phyloP scores from a whole-genome alignment of 2,888 invertebrate genomes.

The Rambutsinella grinnellia region DNA sequence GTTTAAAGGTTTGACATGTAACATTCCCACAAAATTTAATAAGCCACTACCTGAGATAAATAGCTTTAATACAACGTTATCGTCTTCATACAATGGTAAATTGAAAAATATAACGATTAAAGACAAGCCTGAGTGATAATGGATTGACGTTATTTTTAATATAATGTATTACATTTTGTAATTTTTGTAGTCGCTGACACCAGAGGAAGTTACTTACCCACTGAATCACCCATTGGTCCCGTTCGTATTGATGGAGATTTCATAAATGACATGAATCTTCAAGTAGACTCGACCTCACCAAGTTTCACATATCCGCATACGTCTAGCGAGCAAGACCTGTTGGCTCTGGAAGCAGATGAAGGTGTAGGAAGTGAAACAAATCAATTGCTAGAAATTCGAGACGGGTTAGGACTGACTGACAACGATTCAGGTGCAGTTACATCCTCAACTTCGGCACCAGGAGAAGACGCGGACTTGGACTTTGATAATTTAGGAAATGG shows the following conservation, averaged over 20 bases:
- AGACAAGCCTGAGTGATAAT: too few relatives aligned
- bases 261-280: slow-evolving; percentile 32
- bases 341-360: slow-evolving; percentile 39
- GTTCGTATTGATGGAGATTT: slow-evolving; percentile 26
- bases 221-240: slow-evolving; percentile 25
- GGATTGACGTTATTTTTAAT: neutral
- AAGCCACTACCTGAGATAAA: slow-evolving; percentile 42
- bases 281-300: slow-evolving; percentile 41
- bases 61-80: slow-evolving; percentile 29
- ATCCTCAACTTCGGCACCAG: slow-evolving; percentile 31
- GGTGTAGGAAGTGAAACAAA: slow-evolving; percentile 25
- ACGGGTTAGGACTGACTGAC: slow-evolving; percentile 24
- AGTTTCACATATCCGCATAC: slow-evolving; percentile 32
- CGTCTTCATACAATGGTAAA: slow-evolving; percentile 20
- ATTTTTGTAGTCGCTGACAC: slow-evolving; percentile 44
- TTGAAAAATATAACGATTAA: too few relatives aligned
- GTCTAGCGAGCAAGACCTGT: slow-evolving; percentile 20
- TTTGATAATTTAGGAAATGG: neutral
- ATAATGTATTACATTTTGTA: too few relatives aligned
- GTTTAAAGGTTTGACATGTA: slow-evolving; percentile 25
- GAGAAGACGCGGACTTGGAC: neutral
- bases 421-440: slow-evolving; percentile 13
- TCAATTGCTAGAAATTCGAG: slow-evolving; percentile 22
- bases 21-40: slow-evolving; percentile 35
- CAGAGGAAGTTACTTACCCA: slow-evolving; percentile 35